Conservation (phyloP, 2,888 invertebrate species). For the Ceraclea dissimilis region DNA sequence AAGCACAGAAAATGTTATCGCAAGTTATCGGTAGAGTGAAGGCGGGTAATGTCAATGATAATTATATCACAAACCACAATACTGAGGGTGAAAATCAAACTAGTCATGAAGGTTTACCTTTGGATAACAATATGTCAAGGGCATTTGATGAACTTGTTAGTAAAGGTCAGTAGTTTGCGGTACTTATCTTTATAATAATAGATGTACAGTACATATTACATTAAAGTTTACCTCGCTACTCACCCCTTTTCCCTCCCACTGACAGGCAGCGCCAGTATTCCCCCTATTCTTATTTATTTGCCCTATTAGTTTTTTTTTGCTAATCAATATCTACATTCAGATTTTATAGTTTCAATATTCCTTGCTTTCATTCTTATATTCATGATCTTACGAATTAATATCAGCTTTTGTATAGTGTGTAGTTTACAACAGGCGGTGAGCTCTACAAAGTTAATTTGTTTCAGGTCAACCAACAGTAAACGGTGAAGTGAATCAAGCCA, state of each 20-base stretch:
- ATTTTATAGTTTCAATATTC: no score
- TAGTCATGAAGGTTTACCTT: neutral
- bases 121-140: slow-evolving; percentile 32
- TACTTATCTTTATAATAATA: neutral
- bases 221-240: neutral
- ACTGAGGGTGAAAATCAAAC: slow-evolving; percentile 8
- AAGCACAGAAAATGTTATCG: slow-evolving; percentile 51
- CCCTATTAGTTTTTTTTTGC: no score
- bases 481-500: slow-evolving; percentile 34
- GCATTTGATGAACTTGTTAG: slow-evolving; percentile 37
- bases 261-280: no score
- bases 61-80: slow-evolving; percentile 27
- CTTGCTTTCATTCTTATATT: no score
- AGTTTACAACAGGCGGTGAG: no score
- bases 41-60: slow-evolving; percentile 29
- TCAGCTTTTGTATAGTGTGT: no score
- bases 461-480: slow-evolving; percentile 28
- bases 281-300: no score
- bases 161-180: slow-evolving; percentile 33
- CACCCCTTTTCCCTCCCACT: no score
- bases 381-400: no score
- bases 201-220: no score
- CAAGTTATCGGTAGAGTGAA: slow-evolving; percentile 35
- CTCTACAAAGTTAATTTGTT: no score
- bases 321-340: no score